Conservation (phyloP, 2,797 vertebrate species). For the Antennarius maculatus region DNA sequence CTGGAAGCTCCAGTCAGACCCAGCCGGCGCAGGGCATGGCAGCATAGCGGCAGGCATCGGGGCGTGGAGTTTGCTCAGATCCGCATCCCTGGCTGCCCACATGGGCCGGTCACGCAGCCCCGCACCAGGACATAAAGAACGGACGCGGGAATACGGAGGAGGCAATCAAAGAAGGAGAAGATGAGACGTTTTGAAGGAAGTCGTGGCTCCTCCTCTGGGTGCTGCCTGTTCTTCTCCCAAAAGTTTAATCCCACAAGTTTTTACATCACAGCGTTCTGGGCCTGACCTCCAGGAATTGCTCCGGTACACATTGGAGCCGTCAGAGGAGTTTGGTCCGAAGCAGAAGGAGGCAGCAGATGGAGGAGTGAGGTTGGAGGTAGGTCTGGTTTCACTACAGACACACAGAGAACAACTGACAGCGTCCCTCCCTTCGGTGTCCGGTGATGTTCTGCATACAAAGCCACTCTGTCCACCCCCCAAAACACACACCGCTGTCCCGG, state of each 20-base stretch:
- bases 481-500: slow-evolving; percentile 62
- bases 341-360: slow-evolving; percentile 66
- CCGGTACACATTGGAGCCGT: slow-evolving; percentile 21
- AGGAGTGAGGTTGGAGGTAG: slow-evolving; percentile 69
- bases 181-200: slow-evolving; percentile 1
- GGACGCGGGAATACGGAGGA: slow-evolving; percentile 9
- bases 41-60: slow-evolving; percentile 78
- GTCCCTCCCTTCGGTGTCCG: slow-evolving; percentile 63
- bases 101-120: slow-evolving; percentile 50
- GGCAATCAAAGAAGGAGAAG: neutral
- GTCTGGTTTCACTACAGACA: slow-evolving; percentile 72
- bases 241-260: slow-evolving; percentile 70
- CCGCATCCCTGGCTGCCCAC: slow-evolving; percentile 61
- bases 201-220: slow-evolving; percentile 32
- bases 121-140: slow-evolving; percentile 20
- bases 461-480: slow-evolving; percentile 70
- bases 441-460: slow-evolving; percentile 72
- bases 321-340: slow-evolving; percentile 27
- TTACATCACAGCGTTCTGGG: slow-evolving; percentile 50
- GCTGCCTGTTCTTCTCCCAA: slow-evolving; percentile 29
- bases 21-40: slow-evolving; percentile 63
- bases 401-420: slow-evolving; percentile 66
- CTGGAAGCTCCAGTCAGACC: slow-evolving; percentile 87
- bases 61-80: slow-evolving; percentile 52
- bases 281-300: slow-evolving; percentile 39